Conservation (phyloP, 2,113 vertebrate species). For the Xiphophorus maculatus region DNA sequence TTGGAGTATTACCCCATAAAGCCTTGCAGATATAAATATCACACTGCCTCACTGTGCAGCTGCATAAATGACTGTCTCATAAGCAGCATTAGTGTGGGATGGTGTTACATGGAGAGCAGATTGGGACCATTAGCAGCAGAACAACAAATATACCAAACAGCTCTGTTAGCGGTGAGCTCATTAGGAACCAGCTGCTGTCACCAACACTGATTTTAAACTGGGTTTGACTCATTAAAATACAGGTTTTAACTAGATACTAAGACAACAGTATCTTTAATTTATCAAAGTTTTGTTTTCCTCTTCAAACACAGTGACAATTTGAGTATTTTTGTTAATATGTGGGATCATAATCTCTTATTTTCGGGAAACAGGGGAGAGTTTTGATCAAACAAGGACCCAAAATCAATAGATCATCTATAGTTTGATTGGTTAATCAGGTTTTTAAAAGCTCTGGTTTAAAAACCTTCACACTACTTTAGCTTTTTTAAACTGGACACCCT, state of each 20-base stretch:
- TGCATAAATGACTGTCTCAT: neutral
- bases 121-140: neutral
- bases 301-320: no score
- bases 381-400: no score
- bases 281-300: no score
- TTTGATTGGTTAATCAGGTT: no score
- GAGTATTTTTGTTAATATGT: no score
- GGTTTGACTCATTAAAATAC: neutral
- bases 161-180: slow-evolving; percentile 14
- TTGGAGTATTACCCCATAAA: neutral
- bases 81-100: slow-evolving; percentile 27
- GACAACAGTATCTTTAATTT: neutral
- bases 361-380: no score
- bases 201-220: neutral
- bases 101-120: slow-evolving; percentile 8
- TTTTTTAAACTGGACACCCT: no score
- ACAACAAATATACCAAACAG: slow-evolving; percentile 8
- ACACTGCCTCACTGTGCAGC: neutral
- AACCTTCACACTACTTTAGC: no score
- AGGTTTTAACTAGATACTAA: neutral
- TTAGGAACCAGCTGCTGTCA: slow-evolving; percentile 10
- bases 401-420: no score
- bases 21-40: neutral
- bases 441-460: no score
- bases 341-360: no score